Evolutionary conservation across 2,888 invertebrate species (phyloP).

Genomic region (Amorpha juglandis): DNA sequence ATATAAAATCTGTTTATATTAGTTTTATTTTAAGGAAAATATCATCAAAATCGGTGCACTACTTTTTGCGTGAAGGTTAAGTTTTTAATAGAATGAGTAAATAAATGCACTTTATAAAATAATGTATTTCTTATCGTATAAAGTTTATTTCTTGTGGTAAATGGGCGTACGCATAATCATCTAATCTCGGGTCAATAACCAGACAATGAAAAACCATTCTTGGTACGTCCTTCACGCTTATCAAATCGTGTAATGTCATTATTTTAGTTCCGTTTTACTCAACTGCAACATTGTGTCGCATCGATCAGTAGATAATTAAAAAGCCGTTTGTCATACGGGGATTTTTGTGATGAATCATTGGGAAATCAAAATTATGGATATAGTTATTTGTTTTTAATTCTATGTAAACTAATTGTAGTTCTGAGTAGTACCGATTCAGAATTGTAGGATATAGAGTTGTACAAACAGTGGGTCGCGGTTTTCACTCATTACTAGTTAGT

Average conservation of each 20-base stretch:
- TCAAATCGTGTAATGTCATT: slow-evolving; percentile 11
- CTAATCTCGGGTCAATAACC: neutral
- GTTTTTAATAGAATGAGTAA: too few relatives aligned
- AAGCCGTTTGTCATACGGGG: neutral
- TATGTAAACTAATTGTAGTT: too few relatives aligned
- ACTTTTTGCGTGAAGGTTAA: too few relatives aligned
- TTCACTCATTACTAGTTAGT: slow-evolving; percentile 11
- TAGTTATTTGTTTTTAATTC: too few relatives aligned
- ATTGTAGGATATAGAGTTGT: slow-evolving; percentile 16
- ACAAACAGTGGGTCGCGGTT: slow-evolving; percentile 14
- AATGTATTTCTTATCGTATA: neutral
- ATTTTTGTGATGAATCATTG: too few relatives aligned
- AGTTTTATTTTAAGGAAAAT: too few relatives aligned
- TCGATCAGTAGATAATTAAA: neutral
- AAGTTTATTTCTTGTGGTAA: neutral
- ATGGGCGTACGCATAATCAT: neutral
- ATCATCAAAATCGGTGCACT: too few relatives aligned
- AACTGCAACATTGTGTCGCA: neutral
- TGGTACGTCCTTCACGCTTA: slow-evolving; percentile 9
- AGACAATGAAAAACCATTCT: neutral
- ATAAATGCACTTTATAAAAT: neutral
- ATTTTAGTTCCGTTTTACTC: neutral
- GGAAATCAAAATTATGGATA: too few relatives aligned
- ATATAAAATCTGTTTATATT: too few relatives aligned
- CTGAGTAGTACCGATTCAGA: neutral